phyloP scores from a whole-genome alignment of 2,888 invertebrate genomes.

The Catotricha subobsoleta region DNA sequence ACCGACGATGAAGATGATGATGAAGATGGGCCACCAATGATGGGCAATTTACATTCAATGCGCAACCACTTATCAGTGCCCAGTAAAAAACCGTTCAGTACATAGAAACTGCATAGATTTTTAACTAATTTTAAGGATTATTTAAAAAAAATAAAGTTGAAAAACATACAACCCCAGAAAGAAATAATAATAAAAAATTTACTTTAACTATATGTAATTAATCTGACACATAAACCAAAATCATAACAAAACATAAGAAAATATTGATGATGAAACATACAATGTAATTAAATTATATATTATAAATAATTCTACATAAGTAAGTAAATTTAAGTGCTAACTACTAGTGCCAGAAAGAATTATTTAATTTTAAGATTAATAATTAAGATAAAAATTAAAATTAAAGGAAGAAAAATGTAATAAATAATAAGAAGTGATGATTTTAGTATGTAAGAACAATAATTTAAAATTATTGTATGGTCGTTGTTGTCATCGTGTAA shows the following conservation, averaged over 20 bases:
- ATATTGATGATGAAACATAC: too few relatives aligned
- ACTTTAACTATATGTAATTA: neutral
- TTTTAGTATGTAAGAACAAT: too few relatives aligned
- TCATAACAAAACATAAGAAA: too few relatives aligned
- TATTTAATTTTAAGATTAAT: neutral
- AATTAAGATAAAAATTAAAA: neutral
- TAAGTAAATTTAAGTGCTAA: too few relatives aligned
- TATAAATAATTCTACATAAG: too few relatives aligned
- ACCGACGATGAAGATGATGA: conserved; percentile 32
- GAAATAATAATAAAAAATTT: neutral
- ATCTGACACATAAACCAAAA: neutral
- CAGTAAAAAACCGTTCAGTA: conserved; percentile 35
- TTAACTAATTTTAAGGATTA: conserved; percentile 17
- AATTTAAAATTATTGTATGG: too few relatives aligned
- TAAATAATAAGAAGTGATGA: too few relatives aligned
- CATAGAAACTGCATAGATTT: conserved; percentile 40
- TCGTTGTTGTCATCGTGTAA: too few relatives aligned
- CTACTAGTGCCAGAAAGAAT: conserved; percentile 1
- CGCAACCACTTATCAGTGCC: conserved; percentile 24
- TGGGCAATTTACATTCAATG: conserved; percentile 19
- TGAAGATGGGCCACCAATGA: conserved; percentile 26
- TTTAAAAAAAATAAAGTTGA: neutral
- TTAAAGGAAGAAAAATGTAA: neutral
- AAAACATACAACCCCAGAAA: neutral
- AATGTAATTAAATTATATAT: too few relatives aligned